A percentile compares a stretch with the other conserved stretches of the same genome.
phyloP scores from a whole-genome alignment of 2,797 vertebrate genomes.

The Hoplostethus atlanticus region DNA sequence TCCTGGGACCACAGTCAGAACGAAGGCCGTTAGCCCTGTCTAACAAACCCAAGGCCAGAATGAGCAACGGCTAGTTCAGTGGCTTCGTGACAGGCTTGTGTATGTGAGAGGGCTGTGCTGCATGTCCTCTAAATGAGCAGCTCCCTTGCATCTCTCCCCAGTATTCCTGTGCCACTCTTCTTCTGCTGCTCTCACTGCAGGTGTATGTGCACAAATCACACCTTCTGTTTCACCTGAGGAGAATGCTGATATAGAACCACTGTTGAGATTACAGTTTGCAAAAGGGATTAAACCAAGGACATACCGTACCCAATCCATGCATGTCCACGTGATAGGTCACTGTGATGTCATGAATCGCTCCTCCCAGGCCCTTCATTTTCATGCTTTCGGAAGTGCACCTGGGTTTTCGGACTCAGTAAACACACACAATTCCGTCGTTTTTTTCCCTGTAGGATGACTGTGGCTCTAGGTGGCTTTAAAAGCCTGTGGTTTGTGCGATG shows the following conservation, averaged over 20 bases:
- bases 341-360: neutral
- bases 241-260: constrained; percentile 1
- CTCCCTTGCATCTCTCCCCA: constrained; percentile 20
- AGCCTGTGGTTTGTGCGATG: constrained; percentile 50
- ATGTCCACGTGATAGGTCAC: neutral
- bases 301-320: neutral
- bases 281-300: neutral
- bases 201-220: constrained; percentile 25
- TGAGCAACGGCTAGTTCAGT: constrained; percentile 36
- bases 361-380: neutral
- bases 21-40: constrained; percentile 12
- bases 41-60: constrained; percentile 20
- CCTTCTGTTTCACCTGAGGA: constrained; percentile 31
- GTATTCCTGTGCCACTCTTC: constrained; percentile 36
- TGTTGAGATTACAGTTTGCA: constrained; percentile 11
- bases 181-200: constrained; percentile 13
- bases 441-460: constrained; percentile 8
- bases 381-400: constrained; percentile 4
- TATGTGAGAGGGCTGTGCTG: neutral
- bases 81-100: constrained; percentile 34
- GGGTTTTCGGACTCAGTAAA: constrained; percentile 46
- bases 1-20: constrained; percentile 45
- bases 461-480: constrained; percentile 44
- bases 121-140: constrained; percentile 42
- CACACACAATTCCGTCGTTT: neutral